phyloP scores from a whole-genome alignment of 2,888 invertebrate genomes.

The Pristionchus fissidentatus region DNA sequence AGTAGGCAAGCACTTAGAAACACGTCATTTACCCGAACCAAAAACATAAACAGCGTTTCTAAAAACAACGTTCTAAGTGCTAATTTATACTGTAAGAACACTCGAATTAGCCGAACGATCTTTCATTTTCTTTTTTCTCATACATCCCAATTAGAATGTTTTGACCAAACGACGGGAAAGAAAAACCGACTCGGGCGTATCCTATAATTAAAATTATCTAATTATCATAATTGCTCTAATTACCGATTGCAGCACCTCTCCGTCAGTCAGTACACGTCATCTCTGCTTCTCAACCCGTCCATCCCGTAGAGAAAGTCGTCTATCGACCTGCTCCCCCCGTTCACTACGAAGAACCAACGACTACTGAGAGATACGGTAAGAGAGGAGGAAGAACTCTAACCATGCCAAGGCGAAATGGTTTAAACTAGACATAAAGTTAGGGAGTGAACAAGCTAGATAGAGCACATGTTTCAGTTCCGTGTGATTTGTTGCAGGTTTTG shows the following conservation, averaged over 20 bases:
- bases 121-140: neutral
- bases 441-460: no score
- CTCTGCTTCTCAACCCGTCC: neutral
- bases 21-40: no score
- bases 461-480: no score
- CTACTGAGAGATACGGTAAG: neutral
- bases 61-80: no score
- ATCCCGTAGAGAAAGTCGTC: constrained; percentile 26
- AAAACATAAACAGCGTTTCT: no score
- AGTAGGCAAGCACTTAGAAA: no score
- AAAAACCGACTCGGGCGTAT: constrained; percentile 2
- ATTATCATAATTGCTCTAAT: neutral
- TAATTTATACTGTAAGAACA: no score
- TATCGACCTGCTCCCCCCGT: constrained; percentile 28
- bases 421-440: no score
- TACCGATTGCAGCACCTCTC: neutral
- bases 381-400: neutral
- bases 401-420: no score
- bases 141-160: neutral
- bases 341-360: neutral
- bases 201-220: neutral
- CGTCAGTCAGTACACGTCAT: constrained; percentile 20
- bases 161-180: neutral
- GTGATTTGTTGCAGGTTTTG: no score
- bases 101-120: neutral